A percentile compares a stretch with the other conserved stretches of the same genome.
phyloP scores from a whole-genome alignment of 1,140 invertebrate species.

The Alviniconcha marisindica region DNA sequence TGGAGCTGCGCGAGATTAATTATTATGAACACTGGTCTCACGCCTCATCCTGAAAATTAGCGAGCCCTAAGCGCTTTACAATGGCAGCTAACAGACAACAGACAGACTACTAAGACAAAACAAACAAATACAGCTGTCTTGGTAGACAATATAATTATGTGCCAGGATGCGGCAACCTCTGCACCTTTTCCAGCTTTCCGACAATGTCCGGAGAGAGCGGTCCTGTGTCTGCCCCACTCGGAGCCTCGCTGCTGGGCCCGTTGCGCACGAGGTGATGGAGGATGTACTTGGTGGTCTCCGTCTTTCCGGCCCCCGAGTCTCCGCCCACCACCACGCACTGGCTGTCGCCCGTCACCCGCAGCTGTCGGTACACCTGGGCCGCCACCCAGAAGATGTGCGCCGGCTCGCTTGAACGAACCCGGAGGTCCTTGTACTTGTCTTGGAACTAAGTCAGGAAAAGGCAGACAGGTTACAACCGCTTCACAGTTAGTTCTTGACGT shows the following conservation, averaged over 20 bases:
- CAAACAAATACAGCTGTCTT: no score
- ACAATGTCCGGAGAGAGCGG: conserved; percentile 5
- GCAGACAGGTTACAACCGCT: not conserved
- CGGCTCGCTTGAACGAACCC: conserved; percentile 77
- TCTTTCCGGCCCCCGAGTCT: conserved; percentile 97
- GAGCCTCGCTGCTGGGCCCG: not conserved
- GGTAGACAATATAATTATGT: no score
- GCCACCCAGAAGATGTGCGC: conserved; percentile 92
- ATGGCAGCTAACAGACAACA: no score
- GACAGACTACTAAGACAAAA: no score
- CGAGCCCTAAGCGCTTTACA: no score
- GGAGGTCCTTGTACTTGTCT: conserved; percentile 35
- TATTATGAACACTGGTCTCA: no score
- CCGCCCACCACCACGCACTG: conserved; percentile 80
- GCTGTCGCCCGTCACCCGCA: conserved; percentile 84
- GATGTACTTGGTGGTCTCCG: conserved; percentile 81
- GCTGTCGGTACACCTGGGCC: conserved; percentile 83
- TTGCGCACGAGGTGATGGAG: conserved; percentile 49
- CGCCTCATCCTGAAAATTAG: no score
- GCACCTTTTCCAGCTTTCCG: conserved; percentile 35
- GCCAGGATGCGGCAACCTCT: no score
- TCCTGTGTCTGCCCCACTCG: no score
- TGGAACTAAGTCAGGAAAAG: conserved; percentile 45
- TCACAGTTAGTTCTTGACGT: not conserved
- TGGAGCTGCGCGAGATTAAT: no score